Conservation (phyloP, 2,888 invertebrate genomes). For the Belgica antarctica region DNA sequence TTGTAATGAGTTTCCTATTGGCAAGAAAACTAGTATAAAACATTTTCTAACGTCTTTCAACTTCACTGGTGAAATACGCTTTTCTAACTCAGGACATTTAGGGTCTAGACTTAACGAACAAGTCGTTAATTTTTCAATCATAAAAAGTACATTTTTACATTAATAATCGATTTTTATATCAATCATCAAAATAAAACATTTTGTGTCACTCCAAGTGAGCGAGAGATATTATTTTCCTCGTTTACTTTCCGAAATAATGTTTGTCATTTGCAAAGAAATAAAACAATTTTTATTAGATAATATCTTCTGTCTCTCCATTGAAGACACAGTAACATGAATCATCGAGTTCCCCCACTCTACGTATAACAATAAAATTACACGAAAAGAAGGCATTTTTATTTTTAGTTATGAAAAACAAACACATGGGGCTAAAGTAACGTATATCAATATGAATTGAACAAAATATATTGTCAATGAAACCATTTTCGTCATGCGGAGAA, state of each 20-base stretch:
- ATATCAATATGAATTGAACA: too few relatives aligned
- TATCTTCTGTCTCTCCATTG: too few relatives aligned
- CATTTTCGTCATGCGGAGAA: not conserved
- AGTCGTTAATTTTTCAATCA: conserved; percentile 24
- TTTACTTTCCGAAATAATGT: conserved; percentile 37
- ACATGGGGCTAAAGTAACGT: conserved; percentile 21
- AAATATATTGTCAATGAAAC: conserved; percentile 32
- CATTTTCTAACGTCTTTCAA: not conserved
- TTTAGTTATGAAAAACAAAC: conserved; percentile 19
- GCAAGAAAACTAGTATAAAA: too few relatives aligned
- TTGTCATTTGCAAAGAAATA: conserved; percentile 42
- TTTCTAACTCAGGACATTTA: too few relatives aligned
- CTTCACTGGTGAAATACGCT: too few relatives aligned
- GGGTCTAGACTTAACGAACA: too few relatives aligned
- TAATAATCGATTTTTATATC: conserved; percentile 22
- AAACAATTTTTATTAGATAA: conserved; percentile 37
- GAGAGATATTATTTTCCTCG: too few relatives aligned
- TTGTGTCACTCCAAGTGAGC: too few relatives aligned
- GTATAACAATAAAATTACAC: conserved; percentile 41
- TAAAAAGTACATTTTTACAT: not conserved
- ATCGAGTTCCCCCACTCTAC: not conserved
- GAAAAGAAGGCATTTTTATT: conserved; percentile 35
- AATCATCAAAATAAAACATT: too few relatives aligned
- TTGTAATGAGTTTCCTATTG: conserved; percentile 32
- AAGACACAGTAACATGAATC: not conserved